Base-by-base conservation (phyloP, 1,140 invertebrate genomes). In the Macrostomum lignano region DNA sequence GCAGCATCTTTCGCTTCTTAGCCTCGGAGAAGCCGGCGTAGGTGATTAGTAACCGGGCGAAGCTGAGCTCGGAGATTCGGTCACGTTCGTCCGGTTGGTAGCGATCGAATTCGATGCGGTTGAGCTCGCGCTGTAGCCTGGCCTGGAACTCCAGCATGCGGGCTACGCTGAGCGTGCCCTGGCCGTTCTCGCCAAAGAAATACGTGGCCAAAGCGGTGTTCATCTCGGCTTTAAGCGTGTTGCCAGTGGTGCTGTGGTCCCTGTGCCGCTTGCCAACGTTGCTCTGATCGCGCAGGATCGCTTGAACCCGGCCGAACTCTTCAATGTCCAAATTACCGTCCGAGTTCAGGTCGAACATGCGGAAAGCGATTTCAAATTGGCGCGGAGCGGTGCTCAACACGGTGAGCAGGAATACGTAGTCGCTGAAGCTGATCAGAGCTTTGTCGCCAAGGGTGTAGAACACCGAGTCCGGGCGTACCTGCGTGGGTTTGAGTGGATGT, bases 331-430 rank as follows among this genome's bases (percentile, higher is more conserved):
- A 77, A 51, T 91, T 77, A 4, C 88, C 91, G 57, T 98, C 86
- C 2, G 88, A 86, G 55, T 98, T 94, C 29, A 93, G 61, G 56
- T 98, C 91, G 60, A 96, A 96, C 77, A 98, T 94, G 42, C 78
- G 69, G 55, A 98, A 98, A 19, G 86, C 88, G 41, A 98, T 88
- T 65, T 93, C 81, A 61, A 98, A 96, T 55, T 96, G 84, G 11
- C 82, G 67, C 3, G 88, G 93, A 38, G 86, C 88, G n/a, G n/a
- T 94, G 46, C 84, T 93, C 23, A 98, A 60, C 13, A 98, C 75
- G 5, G 88, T 96, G 1, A 98, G 66, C 19, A 98, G 62, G 54
- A 98, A 96, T 34, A 98, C 84, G 52, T 96, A 98, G 58, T 98
- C 91, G 2, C 81, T 88, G 56, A 93, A 98, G 7, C 78, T 84